Percentiles rank a stretch among this genome's conserved stretches.
phyloP scores from a whole-genome alignment of 2,888 invertebrate species.

The Thalpophila matura region DNA sequence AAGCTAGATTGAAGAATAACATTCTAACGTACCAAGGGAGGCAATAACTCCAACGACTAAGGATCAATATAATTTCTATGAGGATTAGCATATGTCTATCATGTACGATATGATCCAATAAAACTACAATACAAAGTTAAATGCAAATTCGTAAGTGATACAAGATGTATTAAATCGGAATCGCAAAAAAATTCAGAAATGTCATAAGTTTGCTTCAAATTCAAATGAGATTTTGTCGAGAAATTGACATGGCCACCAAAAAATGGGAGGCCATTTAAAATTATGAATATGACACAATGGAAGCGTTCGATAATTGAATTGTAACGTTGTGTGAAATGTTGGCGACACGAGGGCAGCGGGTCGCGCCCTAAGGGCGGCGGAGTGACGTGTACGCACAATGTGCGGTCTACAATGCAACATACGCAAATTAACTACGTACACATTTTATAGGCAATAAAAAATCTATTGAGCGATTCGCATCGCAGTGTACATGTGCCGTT shows the following conservation, averaged over 20 bases:
- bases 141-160: slow-evolving; percentile 88
- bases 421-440: slow-evolving; percentile 89
- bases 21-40: slow-evolving; percentile 72
- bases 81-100: slow-evolving; percentile 89
- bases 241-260: slow-evolving; percentile 82
- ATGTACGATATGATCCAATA: slow-evolving; percentile 86
- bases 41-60: slow-evolving; percentile 76
- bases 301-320: slow-evolving; percentile 83
- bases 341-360: slow-evolving; percentile 84
- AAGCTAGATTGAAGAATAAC: slow-evolving; percentile 88
- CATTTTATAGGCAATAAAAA: slow-evolving; percentile 88
- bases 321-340: slow-evolving; percentile 79
- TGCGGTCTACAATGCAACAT: slow-evolving; percentile 85
- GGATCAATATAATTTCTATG: slow-evolving; percentile 72
- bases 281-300: slow-evolving; percentile 80
- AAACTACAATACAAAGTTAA: slow-evolving; percentile 75
- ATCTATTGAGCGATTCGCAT: slow-evolving; percentile 84
- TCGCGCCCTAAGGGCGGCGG: slow-evolving; percentile 83
- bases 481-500: slow-evolving; percentile 82
- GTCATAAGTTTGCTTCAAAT: slow-evolving; percentile 78
- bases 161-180: slow-evolving; percentile 65
- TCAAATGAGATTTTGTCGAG: slow-evolving; percentile 78
- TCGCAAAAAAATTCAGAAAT: slow-evolving; percentile 65
- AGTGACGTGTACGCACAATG: slow-evolving; percentile 76
- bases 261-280: slow-evolving; percentile 79